These are phyloP conservation scores for Xiphorhynchus erythropygius DNA, from an alignment of 2,797 vertebrate species.

Conservation along the genomic window DNA sequence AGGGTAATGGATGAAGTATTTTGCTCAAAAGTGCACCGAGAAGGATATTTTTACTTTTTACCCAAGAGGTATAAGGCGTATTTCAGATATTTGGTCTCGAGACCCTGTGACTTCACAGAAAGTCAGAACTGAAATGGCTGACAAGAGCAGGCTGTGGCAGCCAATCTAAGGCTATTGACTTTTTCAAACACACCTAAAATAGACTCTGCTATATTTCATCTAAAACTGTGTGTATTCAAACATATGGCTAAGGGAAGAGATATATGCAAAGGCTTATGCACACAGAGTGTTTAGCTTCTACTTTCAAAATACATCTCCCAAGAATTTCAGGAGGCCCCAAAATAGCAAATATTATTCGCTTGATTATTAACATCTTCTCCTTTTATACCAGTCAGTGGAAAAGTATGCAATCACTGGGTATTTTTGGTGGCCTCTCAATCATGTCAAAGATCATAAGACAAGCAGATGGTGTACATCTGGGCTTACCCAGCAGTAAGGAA, in stretches of 20 bases:
- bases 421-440: constrained; percentile 72
- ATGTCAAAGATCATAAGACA: constrained; percentile 73
- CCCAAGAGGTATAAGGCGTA: background rate
- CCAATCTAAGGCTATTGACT: constrained; percentile 42
- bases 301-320: constrained; percentile 46
- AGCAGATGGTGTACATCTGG: constrained; percentile 73
- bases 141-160: constrained; percentile 18
- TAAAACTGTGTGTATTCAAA: constrained; percentile 62
- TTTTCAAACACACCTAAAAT: constrained; percentile 66
- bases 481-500: constrained; percentile 67
- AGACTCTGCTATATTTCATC: constrained; percentile 53
- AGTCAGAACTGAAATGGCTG: background rate
- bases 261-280: constrained; percentile 44
- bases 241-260: constrained; percentile 59
- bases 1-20: background rate
- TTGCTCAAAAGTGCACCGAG: background rate
- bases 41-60: background rate
- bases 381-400: constrained; percentile 62
- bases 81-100: constrained; percentile 9
- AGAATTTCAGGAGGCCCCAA: constrained; percentile 55
- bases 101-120: background rate
- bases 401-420: constrained; percentile 65
- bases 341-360: constrained; percentile 57
- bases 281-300: constrained; percentile 46
- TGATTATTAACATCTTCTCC: constrained; percentile 72